Evolutionary conservation across 2,113 vertebrate species (phyloP), one percentile per base, ranked within the genome.

Genomic region (Paratilapia polleni): DNA sequence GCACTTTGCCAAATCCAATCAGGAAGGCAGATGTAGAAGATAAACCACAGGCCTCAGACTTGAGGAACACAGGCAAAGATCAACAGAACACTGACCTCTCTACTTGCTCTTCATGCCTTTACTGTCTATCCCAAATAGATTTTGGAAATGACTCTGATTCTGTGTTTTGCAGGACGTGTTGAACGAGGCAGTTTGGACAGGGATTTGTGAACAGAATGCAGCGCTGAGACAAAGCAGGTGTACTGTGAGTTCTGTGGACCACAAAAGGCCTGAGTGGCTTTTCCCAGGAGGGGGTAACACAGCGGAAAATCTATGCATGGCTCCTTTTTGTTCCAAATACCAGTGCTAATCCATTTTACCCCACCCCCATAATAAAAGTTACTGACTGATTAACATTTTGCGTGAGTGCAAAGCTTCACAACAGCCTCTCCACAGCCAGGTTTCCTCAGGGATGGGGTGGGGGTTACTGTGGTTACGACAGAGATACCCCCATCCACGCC

Each of bases 301-400:
- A 63, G 91, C 83, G 58, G 84, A 87, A 94, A 94, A 95, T 92
- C 83, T 88, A 87, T 93, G 87, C 84, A 87, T 59, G 58, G 64
- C 64, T 70, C 64, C 41, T 28, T 70, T 49, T 49, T 49, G 64
- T 68, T 19, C 38, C 41, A 26, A 28, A 4, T 15, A 49, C 41
- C 64, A 0, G 15, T 17, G 41, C 22, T 49, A 70, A 70, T 70
- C 41, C 64, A 7, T 28, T 78, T 38, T 31, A 59, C 38, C 36
- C 57, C 58, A 43, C 47, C 79, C 9, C 76, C 54, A 47, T 84
- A 89, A 93, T 93, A 90, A 86, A 94, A 88, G 87, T 82, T 80
- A 88, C 80, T 15, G 58, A 89, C 85, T 86, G 20, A 14, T 1
- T 41, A 20, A 64, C 83, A 80, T 38, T 20, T 61, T 56, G 75